Conservation (phyloP, 2,888 invertebrate species). For the Phrixothrix hirtus region DNA sequence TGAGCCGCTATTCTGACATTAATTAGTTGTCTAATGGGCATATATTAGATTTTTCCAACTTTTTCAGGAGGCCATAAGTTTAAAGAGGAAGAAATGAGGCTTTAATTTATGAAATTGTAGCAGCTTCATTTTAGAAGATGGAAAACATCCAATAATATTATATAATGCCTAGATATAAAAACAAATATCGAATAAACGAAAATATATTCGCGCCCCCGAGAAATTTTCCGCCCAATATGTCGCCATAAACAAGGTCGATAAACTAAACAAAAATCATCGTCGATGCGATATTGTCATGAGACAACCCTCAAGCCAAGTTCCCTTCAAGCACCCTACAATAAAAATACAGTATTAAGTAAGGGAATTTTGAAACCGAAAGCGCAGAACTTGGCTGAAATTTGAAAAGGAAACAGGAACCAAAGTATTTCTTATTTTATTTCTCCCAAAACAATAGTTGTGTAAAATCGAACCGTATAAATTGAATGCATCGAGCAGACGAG, state of each 20-base stretch:
- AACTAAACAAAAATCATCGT: constrained; percentile 48
- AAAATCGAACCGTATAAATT: constrained; percentile 50
- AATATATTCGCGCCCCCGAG: constrained; percentile 38
- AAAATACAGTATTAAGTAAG: constrained; percentile 28
- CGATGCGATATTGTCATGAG: constrained; percentile 39
- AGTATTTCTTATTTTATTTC: constrained; percentile 51
- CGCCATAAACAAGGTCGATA: constrained; percentile 48
- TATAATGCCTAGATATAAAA: constrained; percentile 46
- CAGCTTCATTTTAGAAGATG: too few species aligned
- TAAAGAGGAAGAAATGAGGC: too few species aligned
- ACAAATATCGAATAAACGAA: constrained; percentile 47
- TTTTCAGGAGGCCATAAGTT: constrained; percentile 41
- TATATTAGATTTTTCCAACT: constrained; percentile 49
- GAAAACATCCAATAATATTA: constrained; percentile 33
- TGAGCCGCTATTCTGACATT: constrained; percentile 51
- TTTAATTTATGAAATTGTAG: too few species aligned
- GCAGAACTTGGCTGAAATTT: constrained; percentile 27
- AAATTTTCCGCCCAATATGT: constrained; percentile 44
- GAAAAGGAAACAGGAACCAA: constrained; percentile 32
- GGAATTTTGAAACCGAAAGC: constrained; percentile 18
- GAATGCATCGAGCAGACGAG: constrained; percentile 55
- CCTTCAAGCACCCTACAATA: constrained; percentile 29
- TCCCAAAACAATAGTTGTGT: constrained; percentile 52
- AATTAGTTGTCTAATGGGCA: constrained; percentile 53
- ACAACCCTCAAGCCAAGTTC: constrained; percentile 32